Conservation (phyloP, 2,797 vertebrate species). For the Peromyscus aztecus region DNA sequence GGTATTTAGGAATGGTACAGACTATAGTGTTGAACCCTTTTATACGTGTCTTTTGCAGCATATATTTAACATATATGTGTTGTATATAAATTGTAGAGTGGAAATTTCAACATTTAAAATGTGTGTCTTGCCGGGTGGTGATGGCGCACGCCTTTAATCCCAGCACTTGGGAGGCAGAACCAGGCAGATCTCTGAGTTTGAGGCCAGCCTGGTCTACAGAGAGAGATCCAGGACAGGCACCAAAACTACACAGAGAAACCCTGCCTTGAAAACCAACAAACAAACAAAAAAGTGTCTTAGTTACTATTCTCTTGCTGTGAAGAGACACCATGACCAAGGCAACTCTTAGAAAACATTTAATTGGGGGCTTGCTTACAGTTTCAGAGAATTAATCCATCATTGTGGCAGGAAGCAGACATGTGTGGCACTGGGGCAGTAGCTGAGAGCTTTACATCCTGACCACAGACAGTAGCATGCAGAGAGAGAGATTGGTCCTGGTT, state of each 20-base stretch:
- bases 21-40: conserved; percentile 17
- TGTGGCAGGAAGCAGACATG: not conserved
- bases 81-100: not conserved
- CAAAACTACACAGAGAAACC: too few species aligned
- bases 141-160: too few species aligned
- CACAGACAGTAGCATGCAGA: not conserved
- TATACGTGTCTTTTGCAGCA: not conserved
- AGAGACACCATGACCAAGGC: not conserved
- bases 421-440: too few species aligned
- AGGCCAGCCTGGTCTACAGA: too few species aligned
- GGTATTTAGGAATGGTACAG: conserved; percentile 12
- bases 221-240: too few species aligned
- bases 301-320: not conserved
- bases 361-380: not conserved
- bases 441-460: not conserved
- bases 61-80: not conserved
- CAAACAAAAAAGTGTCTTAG: not conserved
- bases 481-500: not conserved
- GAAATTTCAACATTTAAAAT: not conserved
- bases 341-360: not conserved
- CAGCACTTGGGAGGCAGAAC: too few species aligned
- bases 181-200: too few species aligned
- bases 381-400: not conserved
- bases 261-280: too few species aligned
- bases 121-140: not conserved